Base-by-base conservation (phyloP, 2,797 vertebrate species). In the Hippopotamyrus pictus region DNA sequence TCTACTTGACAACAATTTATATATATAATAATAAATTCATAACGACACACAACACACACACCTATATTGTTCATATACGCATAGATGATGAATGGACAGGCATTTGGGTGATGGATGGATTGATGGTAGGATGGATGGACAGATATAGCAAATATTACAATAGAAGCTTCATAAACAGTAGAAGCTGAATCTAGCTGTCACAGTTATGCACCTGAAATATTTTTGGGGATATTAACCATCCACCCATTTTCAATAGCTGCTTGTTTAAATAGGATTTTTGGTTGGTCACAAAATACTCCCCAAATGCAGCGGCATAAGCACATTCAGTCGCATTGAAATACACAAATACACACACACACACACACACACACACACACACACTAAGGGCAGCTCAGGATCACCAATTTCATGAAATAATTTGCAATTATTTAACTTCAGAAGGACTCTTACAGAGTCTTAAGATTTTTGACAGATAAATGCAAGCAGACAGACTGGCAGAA, bases 1-100 rank as follows among this genome's bases (percentile, higher is more conserved):
- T 19, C 14, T 79, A 44, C 44, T 3, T 41, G 11, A 33, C 12
- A 76, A 37, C 19, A 79, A 79, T 84, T 25, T 53, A 86, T 37
- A 37, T 37, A 86, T 54, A 22, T 57, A n/a, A 86, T 86, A 57
- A 86, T 86, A 37, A 22, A 86, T 37, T 50, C 37, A 62, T 53
- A 59, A 33, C 3, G n/a, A 59, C 37, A 87, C 86, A 87, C 86
- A 87, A 87, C 33, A 87, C 54, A 6, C 86, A 46, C 85, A 57
- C 53, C 7, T 14, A 51, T 14, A 48, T 51, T 48, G 46, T 50
- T 51, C 46, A 84, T 29, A 84, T 84, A 84, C 82, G 12, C 8
- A 84, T 22, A 84, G n/a, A 51, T 50, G 50, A 84, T 29, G 41
- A 44, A 79, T 79, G 7, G 73, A 44, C 29, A 79, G 44, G 37